phyloP scores from a whole-genome alignment of 2,888 invertebrate genomes.

The Agrotis clavis region DNA sequence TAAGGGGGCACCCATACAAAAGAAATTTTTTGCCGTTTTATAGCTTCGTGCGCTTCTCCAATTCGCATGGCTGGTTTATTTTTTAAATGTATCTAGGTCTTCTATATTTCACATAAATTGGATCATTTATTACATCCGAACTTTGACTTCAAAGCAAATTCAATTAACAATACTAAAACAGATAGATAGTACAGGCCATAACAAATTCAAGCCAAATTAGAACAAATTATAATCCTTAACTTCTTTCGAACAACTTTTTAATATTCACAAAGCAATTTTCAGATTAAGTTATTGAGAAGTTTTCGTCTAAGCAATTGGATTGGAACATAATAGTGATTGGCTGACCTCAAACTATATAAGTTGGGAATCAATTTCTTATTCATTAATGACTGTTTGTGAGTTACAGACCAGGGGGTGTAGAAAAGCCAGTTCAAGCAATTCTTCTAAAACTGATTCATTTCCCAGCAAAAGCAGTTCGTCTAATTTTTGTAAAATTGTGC shows the following conservation, averaged over 20 bases:
- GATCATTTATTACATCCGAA: conserved; percentile 1
- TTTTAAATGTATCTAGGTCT: too few relatives aligned
- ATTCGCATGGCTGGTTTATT: too few relatives aligned
- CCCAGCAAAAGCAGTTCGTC: too few relatives aligned
- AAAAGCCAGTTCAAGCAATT: too few relatives aligned
- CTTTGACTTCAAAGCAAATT: conserved; percentile 22
- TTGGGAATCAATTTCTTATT: conserved; percentile 56
- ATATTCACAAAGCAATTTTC: conserved; percentile 48
- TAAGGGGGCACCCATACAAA: too few relatives aligned
- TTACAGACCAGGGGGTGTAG: background rate
- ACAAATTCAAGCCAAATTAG: conserved; percentile 44
- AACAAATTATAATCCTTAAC: conserved; percentile 47
- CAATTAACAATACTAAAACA: conserved; percentile 22
- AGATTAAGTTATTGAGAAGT: conserved; percentile 47
- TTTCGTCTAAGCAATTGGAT: conserved; percentile 41
- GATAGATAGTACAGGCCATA: background rate
- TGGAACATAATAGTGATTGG: conserved; percentile 39
- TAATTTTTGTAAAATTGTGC: too few relatives aligned
- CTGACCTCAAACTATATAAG: conserved; percentile 31
- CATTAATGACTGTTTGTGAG: conserved; percentile 35
- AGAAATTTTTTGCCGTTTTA: too few relatives aligned
- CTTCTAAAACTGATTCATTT: too few relatives aligned
- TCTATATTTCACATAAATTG: too few relatives aligned
- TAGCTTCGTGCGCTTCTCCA: too few relatives aligned
- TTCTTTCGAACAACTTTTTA: conserved; percentile 45